phyloP scores from a whole-genome alignment of 2,888 invertebrate species.

The Morinoia aosen region DNA sequence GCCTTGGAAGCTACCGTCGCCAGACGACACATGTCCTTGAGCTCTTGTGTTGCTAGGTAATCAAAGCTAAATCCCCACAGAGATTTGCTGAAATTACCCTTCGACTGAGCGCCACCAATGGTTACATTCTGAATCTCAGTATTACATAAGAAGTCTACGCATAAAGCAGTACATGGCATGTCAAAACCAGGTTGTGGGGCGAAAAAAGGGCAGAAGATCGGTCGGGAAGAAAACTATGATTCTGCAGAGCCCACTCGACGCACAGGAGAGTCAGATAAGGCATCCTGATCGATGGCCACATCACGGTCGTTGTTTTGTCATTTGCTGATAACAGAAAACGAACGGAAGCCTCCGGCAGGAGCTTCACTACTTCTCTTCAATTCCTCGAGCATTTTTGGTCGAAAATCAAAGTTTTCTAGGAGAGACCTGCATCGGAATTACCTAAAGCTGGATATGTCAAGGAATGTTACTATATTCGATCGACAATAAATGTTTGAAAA shows the following conservation, averaged over 20 bases:
- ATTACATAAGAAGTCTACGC: neutral
- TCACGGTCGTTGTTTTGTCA: neutral
- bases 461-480: neutral
- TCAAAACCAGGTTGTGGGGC: neutral
- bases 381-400: neutral
- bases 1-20: too few species aligned
- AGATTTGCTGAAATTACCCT: neutral
- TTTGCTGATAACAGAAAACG: constrained; percentile 12
- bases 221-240: neutral
- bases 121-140: neutral
- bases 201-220: neutral
- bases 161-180: neutral
- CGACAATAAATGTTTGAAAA: neutral
- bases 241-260: neutral
- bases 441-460: neutral
- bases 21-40: too few species aligned
- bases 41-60: neutral
- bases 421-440: neutral
- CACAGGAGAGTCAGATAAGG: neutral
- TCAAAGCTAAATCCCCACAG: neutral
- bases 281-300: neutral
- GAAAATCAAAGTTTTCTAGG: neutral
- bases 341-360: neutral
- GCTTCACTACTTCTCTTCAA: neutral
- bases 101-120: neutral